phyloP scores from a whole-genome alignment of 2,113 vertebrate genomes.

The Ctenodactylus gundi region DNA sequence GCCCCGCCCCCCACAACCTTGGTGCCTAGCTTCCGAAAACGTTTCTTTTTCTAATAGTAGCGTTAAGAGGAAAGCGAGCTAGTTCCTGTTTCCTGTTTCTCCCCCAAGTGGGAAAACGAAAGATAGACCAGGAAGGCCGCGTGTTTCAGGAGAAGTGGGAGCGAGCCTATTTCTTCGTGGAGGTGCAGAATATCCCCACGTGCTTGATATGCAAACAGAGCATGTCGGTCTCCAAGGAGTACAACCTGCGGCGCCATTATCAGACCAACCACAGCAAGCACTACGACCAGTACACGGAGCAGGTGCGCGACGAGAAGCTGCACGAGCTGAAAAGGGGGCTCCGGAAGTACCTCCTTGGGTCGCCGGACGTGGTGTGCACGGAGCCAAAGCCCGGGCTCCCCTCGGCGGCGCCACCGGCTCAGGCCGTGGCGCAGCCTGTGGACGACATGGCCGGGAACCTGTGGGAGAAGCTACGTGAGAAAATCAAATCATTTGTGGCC shows the following conservation, averaged over 20 bases:
- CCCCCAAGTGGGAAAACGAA: slow-evolving; percentile 70
- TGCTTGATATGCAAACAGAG: slow-evolving; percentile 73
- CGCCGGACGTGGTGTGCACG: neutral
- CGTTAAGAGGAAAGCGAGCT: neutral
- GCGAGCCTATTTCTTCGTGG: slow-evolving; percentile 72
- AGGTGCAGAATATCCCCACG: slow-evolving; percentile 66
- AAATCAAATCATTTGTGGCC: slow-evolving; percentile 29
- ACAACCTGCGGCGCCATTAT: slow-evolving; percentile 73
- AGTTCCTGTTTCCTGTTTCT: slow-evolving; percentile 28
- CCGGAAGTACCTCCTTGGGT: slow-evolving; percentile 42
- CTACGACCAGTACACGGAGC: slow-evolving; percentile 57
- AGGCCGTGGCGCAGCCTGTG: fast-evolving
- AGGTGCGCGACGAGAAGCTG: slow-evolving; percentile 53
- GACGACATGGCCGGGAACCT: slow-evolving; percentile 47
- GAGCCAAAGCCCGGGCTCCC: neutral
- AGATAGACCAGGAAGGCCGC: slow-evolving; percentile 77
- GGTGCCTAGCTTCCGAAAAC: too few species aligned
- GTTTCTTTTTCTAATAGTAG: neutral
- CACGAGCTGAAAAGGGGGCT: slow-evolving; percentile 58
- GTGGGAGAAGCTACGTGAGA: slow-evolving; percentile 65
- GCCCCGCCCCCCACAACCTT: neutral
- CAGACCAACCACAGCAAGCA: slow-evolving; percentile 73
- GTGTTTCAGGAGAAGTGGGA: slow-evolving; percentile 78
- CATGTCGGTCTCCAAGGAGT: slow-evolving; percentile 66
- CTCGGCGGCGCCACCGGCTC: fast-evolving